A percentile compares a stretch with the other conserved stretches of the same genome.
Evolutionary conservation across 2,888 invertebrate species (phyloP).

Genomic region (Drosophila basisetae): DNA sequence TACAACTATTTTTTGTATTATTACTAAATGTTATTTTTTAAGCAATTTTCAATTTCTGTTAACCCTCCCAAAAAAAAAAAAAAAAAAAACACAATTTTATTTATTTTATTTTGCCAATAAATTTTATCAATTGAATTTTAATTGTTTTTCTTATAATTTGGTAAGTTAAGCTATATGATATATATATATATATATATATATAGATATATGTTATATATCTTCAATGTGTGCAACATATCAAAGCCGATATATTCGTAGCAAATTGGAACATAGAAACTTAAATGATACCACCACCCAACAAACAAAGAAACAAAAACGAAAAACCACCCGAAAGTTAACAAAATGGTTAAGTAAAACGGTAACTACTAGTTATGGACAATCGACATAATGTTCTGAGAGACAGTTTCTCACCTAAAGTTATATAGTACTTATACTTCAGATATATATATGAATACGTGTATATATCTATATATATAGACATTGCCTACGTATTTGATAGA

Average conservation of each 20-base stretch:
- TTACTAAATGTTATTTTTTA: constrained; percentile 68
- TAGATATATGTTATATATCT: constrained; percentile 11
- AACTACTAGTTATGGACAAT: constrained; percentile 74
- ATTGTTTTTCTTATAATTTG: constrained; percentile 25
- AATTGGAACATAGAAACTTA: constrained; percentile 66
- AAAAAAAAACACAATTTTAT: constrained; percentile 57
- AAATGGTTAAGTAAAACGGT: constrained; percentile 50
- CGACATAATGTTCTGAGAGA: constrained; percentile 60
- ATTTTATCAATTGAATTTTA: constrained; percentile 51
- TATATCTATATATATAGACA: constrained; percentile 12
- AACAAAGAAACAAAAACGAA: constrained; percentile 23
- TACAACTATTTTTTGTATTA: constrained; percentile 78
- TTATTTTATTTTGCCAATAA: constrained; percentile 76
- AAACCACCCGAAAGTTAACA: constrained; percentile 74
- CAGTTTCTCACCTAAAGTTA: constrained; percentile 26
- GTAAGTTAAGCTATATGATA: background rate
- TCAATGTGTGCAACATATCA: constrained; percentile 51
- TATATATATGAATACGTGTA: constrained; percentile 28
- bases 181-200: background rate
- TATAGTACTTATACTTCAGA: constrained; percentile 17
- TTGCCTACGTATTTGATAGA: constrained; percentile 56
- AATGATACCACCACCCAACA: constrained; percentile 67
- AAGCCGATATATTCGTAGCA: constrained; percentile 51
- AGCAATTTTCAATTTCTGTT: constrained; percentile 71
- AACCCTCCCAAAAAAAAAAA: constrained; percentile 45